These are phyloP conservation scores for Cephus rjabovi DNA, from an alignment of 2,888 invertebrate genomes.

Conservation along the genomic window DNA sequence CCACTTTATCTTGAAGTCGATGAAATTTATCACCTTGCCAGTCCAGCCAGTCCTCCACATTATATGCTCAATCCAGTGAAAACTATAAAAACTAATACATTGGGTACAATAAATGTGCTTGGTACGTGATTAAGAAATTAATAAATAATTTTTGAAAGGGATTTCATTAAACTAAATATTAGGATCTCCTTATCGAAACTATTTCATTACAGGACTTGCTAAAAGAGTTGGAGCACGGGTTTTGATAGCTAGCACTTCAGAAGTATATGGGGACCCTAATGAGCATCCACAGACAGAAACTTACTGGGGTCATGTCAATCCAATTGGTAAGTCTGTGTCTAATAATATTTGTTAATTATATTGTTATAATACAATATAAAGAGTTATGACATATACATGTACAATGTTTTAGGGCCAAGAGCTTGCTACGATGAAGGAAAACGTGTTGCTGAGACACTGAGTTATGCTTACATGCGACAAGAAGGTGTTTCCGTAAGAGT, in stretches of 20 bases:
- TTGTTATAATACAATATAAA: neutral
- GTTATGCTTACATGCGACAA: slow-evolving; percentile 97
- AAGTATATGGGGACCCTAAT: slow-evolving; percentile 98
- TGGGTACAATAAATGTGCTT: slow-evolving; percentile 94
- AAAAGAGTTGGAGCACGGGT: slow-evolving; percentile 93
- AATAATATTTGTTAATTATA: neutral
- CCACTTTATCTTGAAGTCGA: slow-evolving; percentile 97
- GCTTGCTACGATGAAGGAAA: slow-evolving; percentile 99
- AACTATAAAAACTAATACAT: slow-evolving; percentile 98
- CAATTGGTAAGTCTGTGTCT: slow-evolving; percentile 77
- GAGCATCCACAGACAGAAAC: slow-evolving; percentile 98
- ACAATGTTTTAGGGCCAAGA: slow-evolving; percentile 76
- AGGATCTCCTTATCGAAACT: neutral
- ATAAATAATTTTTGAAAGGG: neutral
- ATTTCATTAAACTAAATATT: neutral
- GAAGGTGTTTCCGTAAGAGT: slow-evolving; percentile 95
- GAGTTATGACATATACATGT: neutral
- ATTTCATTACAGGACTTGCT: slow-evolving; percentile 78
- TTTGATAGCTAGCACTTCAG: slow-evolving; percentile 97
- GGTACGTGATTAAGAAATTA: slow-evolving; percentile 69
- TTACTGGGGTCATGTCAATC: slow-evolving; percentile 99
- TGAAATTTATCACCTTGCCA: slow-evolving; percentile 98
- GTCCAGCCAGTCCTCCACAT: slow-evolving; percentile 98
- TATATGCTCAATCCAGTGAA: slow-evolving; percentile 99
- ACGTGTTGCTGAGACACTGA: slow-evolving; percentile 94